These are phyloP conservation scores for Nyctibius grandis DNA, from an alignment of 2,797 vertebrate species.

Conservation along the genomic window DNA sequence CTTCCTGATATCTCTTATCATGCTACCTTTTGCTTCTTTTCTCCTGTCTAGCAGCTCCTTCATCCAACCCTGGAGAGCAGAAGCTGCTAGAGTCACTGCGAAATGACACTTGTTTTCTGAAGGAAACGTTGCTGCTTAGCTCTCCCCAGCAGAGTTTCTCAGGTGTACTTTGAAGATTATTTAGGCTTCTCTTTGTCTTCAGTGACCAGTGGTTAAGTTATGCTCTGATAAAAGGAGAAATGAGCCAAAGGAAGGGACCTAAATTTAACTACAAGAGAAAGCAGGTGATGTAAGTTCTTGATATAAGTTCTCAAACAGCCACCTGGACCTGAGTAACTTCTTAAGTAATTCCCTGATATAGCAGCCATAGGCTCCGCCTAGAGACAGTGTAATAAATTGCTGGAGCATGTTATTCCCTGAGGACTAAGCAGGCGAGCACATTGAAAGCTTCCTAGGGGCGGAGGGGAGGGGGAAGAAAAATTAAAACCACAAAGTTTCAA, in stretches of 20 bases:
- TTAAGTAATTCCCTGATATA: slow-evolving; percentile 51
- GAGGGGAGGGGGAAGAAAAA: no score
- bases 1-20: neutral
- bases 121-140: neutral
- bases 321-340: slow-evolving; percentile 48
- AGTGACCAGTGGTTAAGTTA: slow-evolving; percentile 7
- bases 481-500: neutral
- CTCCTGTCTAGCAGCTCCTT: neutral
- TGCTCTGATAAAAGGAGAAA: slow-evolving; percentile 14
- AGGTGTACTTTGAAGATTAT: neutral
- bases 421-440: neutral
- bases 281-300: slow-evolving; percentile 43
- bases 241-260: slow-evolving; percentile 1
- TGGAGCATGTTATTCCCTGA: neutral
- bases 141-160: neutral
- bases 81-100: neutral
- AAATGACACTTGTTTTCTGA: neutral
- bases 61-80: neutral
- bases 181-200: neutral
- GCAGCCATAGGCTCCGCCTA: neutral
- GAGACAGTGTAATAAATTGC: slow-evolving; percentile 50
- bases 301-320: slow-evolving; percentile 29
- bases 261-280: slow-evolving; percentile 39
- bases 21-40: neutral
- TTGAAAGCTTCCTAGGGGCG: neutral